These are phyloP conservation scores for Delichon dasypus DNA, from an alignment of 2,797 vertebrate species.

Conservation along the genomic window DNA sequence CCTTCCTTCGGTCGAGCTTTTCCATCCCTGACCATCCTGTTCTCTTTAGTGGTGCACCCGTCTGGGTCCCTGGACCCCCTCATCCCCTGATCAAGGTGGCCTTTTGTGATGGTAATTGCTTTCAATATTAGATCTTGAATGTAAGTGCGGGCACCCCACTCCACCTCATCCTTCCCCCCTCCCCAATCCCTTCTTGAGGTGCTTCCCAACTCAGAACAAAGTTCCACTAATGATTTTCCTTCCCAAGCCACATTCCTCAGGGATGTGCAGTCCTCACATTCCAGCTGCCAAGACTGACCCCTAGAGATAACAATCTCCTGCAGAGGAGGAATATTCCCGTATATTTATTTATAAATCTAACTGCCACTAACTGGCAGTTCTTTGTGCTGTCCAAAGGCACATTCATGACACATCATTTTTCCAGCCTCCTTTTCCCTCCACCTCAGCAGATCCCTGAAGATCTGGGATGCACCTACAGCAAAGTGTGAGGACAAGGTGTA, in stretches of 20 bases:
- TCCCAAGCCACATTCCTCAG: not conserved
- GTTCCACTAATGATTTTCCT: not conserved
- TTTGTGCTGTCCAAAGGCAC: not conserved
- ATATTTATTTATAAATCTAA: not conserved
- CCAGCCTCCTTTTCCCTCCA: not conserved
- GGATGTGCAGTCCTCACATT: not conserved
- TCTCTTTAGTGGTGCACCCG: not conserved
- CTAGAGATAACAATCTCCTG: not conserved
- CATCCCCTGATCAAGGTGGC: rapidly evolving
- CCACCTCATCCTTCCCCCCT: not conserved
- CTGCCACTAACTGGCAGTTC: not conserved
- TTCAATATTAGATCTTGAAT: not conserved
- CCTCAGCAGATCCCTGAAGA: not conserved
- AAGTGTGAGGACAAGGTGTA: rapidly evolving
- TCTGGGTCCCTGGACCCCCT: not conserved
- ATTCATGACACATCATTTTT: too few species aligned
- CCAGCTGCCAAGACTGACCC: not conserved
- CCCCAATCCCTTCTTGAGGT: not conserved
- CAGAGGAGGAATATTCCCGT: not conserved
- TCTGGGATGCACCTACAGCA: not conserved
- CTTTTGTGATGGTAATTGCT: not conserved
- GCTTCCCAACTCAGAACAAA: not conserved
- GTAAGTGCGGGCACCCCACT: rapidly evolving
- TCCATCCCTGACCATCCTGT: not conserved
- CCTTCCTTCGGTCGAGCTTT: rapidly evolving